These are phyloP conservation scores for Chrysoperla carnea DNA, from an alignment of 1,140 invertebrate species.

Conservation along the genomic window DNA sequence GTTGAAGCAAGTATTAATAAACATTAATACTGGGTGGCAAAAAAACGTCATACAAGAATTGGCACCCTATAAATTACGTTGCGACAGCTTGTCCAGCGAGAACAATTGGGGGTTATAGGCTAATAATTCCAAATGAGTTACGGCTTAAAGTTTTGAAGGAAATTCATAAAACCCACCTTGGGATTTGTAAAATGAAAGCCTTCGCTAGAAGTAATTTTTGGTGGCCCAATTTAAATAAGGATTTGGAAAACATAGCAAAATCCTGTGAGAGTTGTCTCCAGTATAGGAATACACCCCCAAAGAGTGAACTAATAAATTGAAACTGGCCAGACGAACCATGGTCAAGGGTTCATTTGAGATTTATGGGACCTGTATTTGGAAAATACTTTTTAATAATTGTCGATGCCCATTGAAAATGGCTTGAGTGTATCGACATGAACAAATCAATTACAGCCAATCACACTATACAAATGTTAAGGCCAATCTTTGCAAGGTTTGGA, in stretches of 20 bases:
- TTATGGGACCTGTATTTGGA: conserved; percentile 7
- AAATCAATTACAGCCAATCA: too few relatives aligned
- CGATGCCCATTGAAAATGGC: conserved; percentile 14
- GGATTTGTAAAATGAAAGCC: conserved; percentile 18
- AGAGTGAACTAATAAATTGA: not conserved
- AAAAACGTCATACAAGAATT: conserved; percentile 4
- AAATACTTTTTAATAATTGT: conserved; percentile 12
- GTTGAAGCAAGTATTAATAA: conserved; percentile 7
- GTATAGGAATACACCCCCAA: not conserved
- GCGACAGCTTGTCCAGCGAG: conserved; percentile 3
- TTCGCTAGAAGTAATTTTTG: conserved; percentile 20
- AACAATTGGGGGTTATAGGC: conserved; percentile 11
- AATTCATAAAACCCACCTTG: conserved; percentile 19
- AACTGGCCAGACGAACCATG: conserved; percentile 11
- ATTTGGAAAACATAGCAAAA: conserved; percentile 16
- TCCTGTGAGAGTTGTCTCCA: conserved; percentile 4
- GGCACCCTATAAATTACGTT: not conserved
- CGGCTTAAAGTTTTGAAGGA: conserved; percentile 7
- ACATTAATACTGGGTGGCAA: conserved; percentile 1
- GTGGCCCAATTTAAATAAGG: conserved; percentile 23
- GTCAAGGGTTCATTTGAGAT: conserved; percentile 12
- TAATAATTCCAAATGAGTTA: conserved; percentile 11
- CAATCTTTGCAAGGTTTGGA: too few relatives aligned
- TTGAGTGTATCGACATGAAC: too few relatives aligned
- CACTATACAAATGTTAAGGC: too few relatives aligned